Percentiles rank a stretch among this genome's conserved stretches.
phyloP scores from a whole-genome alignment of 2,113 vertebrate genomes.

The Callopanchax toddi region DNA sequence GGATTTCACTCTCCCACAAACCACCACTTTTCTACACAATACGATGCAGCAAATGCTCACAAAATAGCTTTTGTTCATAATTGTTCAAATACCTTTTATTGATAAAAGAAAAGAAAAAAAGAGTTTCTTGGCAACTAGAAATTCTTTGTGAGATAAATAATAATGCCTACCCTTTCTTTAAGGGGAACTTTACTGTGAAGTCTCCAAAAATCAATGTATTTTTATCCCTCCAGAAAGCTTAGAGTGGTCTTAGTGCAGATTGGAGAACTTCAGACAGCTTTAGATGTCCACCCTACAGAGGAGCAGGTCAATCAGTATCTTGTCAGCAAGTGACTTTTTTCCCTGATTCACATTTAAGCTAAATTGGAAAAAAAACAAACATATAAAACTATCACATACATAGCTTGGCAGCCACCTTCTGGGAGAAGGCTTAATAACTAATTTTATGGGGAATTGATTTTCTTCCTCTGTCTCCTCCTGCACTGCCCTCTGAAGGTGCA shows the following conservation, averaged over 20 bases:
- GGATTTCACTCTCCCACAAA: slow-evolving; percentile 17
- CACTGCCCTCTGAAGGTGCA: slow-evolving; percentile 57
- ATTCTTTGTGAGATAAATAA: slow-evolving; percentile 13
- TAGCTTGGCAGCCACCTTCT: slow-evolving; percentile 50
- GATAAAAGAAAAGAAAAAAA: slow-evolving; percentile 8
- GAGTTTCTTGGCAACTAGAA: slow-evolving; percentile 28
- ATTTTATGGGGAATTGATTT: slow-evolving; percentile 78
- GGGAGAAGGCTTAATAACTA: slow-evolving; percentile 72
- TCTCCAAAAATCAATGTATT: slow-evolving; percentile 52
- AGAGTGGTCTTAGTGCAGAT: slow-evolving; percentile 24
- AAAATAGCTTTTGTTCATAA: not conserved
- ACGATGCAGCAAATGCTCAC: not conserved
- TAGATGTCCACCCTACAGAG: slow-evolving; percentile 41
- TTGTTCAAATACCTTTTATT: slow-evolving; percentile 17
- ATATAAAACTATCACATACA: slow-evolving; percentile 53
- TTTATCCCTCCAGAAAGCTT: slow-evolving; percentile 15
- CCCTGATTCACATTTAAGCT: slow-evolving; percentile 71
- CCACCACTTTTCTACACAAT: not conserved
- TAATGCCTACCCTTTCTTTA: slow-evolving; percentile 13
- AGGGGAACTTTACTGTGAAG: slow-evolving; percentile 37
- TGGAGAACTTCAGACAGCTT: slow-evolving; percentile 43
- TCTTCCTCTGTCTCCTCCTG: slow-evolving; percentile 22
- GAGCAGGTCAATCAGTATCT: slow-evolving; percentile 60
- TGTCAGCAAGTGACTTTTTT: slow-evolving; percentile 69
- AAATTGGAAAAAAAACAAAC: slow-evolving; percentile 76